Conservation (phyloP, 2,888 invertebrate genomes). For the Tachina fera region DNA sequence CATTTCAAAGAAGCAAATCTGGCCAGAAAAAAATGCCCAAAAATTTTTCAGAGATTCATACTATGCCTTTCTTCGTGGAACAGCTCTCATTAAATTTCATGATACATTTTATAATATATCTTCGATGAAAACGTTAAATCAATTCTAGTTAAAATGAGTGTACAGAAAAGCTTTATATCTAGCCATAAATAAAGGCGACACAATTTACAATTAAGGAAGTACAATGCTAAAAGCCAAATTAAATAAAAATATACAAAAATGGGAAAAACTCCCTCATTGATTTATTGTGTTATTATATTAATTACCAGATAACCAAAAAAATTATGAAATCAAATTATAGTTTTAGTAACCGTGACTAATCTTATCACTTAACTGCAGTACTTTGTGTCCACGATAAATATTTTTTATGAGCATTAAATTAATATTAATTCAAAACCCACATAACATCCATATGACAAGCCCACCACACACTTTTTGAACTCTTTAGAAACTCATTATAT, state of each 20-base stretch:
- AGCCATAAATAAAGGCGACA: no score
- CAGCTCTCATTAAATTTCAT: no score
- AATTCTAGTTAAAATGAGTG: no score
- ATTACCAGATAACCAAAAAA: neutral
- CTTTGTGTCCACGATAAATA: constrained; percentile 10
- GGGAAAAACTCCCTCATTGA: neutral
- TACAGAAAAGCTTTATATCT: no score
- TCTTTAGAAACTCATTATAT: neutral
- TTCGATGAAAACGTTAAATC: no score
- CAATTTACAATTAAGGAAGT: no score
- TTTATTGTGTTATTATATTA: neutral
- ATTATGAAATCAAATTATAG: neutral
- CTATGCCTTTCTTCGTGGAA: no score
- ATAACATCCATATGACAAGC: neutral
- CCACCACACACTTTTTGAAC: neutral
- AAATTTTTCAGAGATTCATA: no score
- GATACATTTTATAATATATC: no score
- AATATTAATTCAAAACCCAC: neutral
- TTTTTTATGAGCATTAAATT: constrained; percentile 19
- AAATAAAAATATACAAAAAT: constrained; percentile 5
- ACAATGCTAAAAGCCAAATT: neutral
- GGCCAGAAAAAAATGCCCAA: no score
- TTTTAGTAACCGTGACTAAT: neutral
- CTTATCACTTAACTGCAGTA: neutral
- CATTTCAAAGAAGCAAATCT: no score